Base-by-base conservation (phyloP, 2,888 invertebrate species). In the Spatulosminthurus flaviceps region DNA sequence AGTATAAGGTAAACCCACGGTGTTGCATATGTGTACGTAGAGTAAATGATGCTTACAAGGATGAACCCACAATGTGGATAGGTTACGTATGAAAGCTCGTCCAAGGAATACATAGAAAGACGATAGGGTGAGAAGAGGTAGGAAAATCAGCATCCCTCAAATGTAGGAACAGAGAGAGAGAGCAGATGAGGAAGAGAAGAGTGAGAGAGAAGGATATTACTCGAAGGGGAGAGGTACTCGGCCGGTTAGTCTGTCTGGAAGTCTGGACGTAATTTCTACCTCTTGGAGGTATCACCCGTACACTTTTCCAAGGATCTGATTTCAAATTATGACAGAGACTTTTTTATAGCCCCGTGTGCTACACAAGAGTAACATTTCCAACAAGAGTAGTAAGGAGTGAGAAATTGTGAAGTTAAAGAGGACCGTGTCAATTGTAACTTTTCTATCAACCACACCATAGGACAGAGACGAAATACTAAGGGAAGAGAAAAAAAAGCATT, bases 211-310 rank as follows among this genome's bases (percentile, higher is more conserved):
- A 51, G 73, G 26, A 60, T 28, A 73, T 51, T 61, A 51, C 22
- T 74, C n/a, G 74, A 64, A 74, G 74, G 74, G 74, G 51, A 74
- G 74, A 74, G 51, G 74, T 60, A 74, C 74, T 74, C 74, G 26
- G 74, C 74, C 74, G 29, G 74, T 74, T 74, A 29, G 61, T 74
- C 60, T 60, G 74, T 60, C 61, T 60, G 60, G 74, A 74, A 74
- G 74, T 61, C 74, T 74, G 74, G 74, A 74, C 74, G 74, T 74
- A 74, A 64, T 74, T n/a, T n/a, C 74, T 72, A 74, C 74, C 64
- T 60, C 64, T 61, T 64, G 64, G 61, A 61, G 74, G 74, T 43
- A 51, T n/a, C n/a, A n/a, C 43, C 72, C 51, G 72, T 72, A 72
- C 43, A 24, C 42, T 22, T 22, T 24, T 72, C 41, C 41, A n/a